Evolutionary conservation across 1,140 invertebrate species (phyloP).

Genomic region (Psix sp.): DNA sequence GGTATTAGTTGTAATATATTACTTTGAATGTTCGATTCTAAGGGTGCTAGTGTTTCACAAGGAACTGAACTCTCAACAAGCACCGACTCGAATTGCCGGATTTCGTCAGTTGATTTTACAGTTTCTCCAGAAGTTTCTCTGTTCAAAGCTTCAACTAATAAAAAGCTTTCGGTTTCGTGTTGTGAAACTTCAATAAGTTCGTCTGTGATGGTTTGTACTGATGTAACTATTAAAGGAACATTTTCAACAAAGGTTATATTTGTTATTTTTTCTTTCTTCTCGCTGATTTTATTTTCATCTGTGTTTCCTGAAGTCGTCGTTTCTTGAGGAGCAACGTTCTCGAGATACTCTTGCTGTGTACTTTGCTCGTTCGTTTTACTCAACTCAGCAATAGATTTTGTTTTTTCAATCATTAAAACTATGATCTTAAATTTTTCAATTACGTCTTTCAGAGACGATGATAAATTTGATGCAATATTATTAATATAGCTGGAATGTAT

Average conservation of each 20-base stretch:
- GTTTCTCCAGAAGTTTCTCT: conserved; percentile 4
- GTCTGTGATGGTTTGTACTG: conserved; percentile 65
- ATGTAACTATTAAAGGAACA: conserved; percentile 52
- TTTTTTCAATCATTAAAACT: no score
- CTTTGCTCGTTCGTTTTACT: no score
- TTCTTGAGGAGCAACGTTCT: no score
- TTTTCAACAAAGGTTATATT: conserved; percentile 18
- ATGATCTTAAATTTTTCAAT: no score
- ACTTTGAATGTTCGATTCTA: conserved; percentile 23
- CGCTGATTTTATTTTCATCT: conserved; percentile 10
- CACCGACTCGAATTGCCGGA: conserved; percentile 10
- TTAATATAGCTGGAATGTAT: no score
- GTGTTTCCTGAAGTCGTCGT: no score
- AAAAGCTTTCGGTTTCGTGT: conserved; percentile 64
- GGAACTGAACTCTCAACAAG: conserved; percentile 26
- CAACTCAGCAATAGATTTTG: no score
- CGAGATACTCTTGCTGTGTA: no score
- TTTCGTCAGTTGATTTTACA: background rate
- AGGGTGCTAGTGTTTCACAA: conserved; percentile 28
- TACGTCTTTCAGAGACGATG: no score
- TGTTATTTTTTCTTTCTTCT: conserved; percentile 1
- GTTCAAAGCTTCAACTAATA: conserved; percentile 39
- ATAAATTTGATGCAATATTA: no score
- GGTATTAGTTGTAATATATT: conserved; percentile 51
- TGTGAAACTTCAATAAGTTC: conserved; percentile 69